Evolutionary conservation across 2,113 vertebrate genomes (phyloP), one percentile per base, ranked within the genome.

Genomic region (Cyphomyrus plagiostoma): DNA sequence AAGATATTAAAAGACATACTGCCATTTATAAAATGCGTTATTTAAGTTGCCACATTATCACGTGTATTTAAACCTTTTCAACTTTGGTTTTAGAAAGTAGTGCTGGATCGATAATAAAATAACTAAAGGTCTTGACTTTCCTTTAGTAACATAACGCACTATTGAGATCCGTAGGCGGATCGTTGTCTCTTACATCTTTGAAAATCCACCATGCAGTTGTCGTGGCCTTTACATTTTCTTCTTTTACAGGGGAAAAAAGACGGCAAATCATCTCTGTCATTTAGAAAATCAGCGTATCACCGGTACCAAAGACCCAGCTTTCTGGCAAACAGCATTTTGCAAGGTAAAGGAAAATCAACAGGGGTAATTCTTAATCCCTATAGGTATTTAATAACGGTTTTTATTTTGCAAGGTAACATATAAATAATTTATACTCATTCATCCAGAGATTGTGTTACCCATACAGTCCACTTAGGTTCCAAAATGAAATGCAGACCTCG

Each of bases 191-290:
- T 48, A 9, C 39, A 83, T 83, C 17, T 46, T 11, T 4, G 82
- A 46, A 48, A 46, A 21, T 58, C 6, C 1, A 39, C 77, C 42
- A 86, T 26, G n/a, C 5, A 21, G 7, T 48, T 77, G 4, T 70
- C 80, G 15, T 50, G 46, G 1, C 15, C 58, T 46, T 58, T 88
- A 89, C 89, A 92, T 93, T 90, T 8, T 92, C 92, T 77, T 91
- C 77, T 88, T 92, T 91, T 56, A 17, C 93, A 97, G 96, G 94
- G 94, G 35, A 97, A 95, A 90, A 95, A 92, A 92, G 92, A 93
- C 90, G 92, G 91, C 90, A 95, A 92, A 91, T 93, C 91, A 86
- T 90, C 92, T 52, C 91, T 93, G 82, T 92, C 94, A 3, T 13
- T 93, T 88, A 92, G 94, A 91, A 95, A 93, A 89, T 91, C 95